Evolutionary conservation across 2,888 invertebrate genomes (phyloP).

Genomic region (Tenthredo scrophulariae): DNA sequence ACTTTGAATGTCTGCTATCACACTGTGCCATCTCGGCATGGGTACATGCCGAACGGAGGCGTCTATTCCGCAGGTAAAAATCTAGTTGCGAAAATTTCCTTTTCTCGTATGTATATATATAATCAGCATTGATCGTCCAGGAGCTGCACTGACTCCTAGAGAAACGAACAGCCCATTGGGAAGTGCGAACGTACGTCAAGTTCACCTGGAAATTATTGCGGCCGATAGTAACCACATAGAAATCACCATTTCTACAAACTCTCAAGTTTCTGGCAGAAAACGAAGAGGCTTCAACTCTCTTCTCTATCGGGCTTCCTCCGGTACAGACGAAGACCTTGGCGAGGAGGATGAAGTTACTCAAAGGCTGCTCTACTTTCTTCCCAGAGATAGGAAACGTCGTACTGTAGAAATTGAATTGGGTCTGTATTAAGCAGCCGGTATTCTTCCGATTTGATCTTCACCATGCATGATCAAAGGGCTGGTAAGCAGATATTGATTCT

Average conservation of each 20-base stretch:
- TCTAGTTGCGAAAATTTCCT: background rate
- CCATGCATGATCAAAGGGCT: background rate
- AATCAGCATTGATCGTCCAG: conserved; percentile 23
- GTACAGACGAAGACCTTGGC: background rate
- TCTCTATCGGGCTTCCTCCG: background rate
- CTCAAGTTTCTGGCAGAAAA: background rate
- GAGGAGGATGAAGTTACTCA: conserved; percentile 31
- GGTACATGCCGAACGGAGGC: conserved; percentile 75
- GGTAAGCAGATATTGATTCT: background rate
- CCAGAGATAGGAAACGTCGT: conserved; percentile 7
- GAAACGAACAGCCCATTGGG: conserved; percentile 65
- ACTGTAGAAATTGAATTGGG: conserved; percentile 43
- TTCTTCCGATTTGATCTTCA: background rate
- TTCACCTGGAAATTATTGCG: conserved; percentile 53
- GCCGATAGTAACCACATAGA: conserved; percentile 59
- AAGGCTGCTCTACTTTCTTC: conserved; percentile 37
- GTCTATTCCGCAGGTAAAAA: conserved; percentile 41
- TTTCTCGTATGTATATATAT: background rate
- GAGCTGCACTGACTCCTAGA: conserved; percentile 58
- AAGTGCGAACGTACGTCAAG: conserved; percentile 67
- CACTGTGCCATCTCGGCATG: conserved; percentile 80
- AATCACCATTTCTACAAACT: conserved; percentile 43
- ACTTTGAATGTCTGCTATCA: conserved; percentile 79
- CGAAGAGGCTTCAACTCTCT: background rate
- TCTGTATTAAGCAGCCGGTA: background rate